Conservation (phyloP, 2,113 vertebrate genomes). For the Hippocampus abdominalis region DNA sequence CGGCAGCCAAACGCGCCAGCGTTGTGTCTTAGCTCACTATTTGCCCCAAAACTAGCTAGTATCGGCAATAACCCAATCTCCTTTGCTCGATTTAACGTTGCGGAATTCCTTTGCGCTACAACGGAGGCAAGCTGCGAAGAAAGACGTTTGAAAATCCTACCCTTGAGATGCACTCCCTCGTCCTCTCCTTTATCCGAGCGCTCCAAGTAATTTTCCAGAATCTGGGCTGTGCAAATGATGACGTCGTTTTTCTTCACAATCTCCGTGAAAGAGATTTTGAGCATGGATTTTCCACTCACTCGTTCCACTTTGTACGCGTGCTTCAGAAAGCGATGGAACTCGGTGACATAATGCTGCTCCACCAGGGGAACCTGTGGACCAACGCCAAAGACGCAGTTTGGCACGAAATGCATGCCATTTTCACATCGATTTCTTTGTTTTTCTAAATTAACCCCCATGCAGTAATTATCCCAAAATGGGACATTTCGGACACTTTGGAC, state of each 20-base stretch:
- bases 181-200: slow-evolving; percentile 75
- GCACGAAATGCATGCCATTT: neutral
- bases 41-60: no score
- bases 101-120: neutral
- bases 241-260: slow-evolving; percentile 81
- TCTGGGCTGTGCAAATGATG: slow-evolving; percentile 95
- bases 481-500: no score
- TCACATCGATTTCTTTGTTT: no score
- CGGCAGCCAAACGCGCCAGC: no score
- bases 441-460: neutral
- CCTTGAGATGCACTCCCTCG: slow-evolving; percentile 81
- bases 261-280: slow-evolving; percentile 92
- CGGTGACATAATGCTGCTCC: slow-evolving; percentile 84
- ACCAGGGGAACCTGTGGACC: slow-evolving; percentile 83
- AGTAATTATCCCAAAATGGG: no score
- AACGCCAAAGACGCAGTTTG: neutral
- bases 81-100: no score
- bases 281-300: slow-evolving; percentile 84
- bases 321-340: slow-evolving; percentile 84
- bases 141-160: slow-evolving; percentile 56
- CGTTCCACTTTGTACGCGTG: slow-evolving; percentile 75
- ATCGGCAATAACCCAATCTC: no score
- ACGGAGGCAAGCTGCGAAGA: neutral
- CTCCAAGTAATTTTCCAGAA: slow-evolving; percentile 88
- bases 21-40: no score